Evolutionary conservation across 1,140 invertebrate species (phyloP), one percentile per base, ranked within the genome.

Genomic region (Cherax quadricarinatus): DNA sequence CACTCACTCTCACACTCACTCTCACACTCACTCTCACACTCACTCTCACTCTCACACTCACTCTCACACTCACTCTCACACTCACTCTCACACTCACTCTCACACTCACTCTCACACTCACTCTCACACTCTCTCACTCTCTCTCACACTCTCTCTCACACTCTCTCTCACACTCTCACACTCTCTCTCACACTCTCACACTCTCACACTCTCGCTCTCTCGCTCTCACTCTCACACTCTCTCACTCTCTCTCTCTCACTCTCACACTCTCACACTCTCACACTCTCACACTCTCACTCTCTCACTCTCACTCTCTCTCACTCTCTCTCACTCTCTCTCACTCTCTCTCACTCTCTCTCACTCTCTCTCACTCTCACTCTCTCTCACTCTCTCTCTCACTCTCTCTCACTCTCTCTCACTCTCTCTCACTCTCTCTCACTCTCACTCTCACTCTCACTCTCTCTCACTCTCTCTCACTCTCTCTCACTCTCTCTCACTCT

Each of bases 41-140:
- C 80, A 48, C 49, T 6, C 24, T 10, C 49, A 6, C 80, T 24
- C 80, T 24, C 80, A 10, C 80, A 10, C 80, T 10, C 49, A 81
- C 80, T 10, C 80, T 7, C 24, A 81, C 49, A 51, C 80, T 48
- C 49, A 6, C 80, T 48, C 49, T 48, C 80, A 48, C 49, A 48
- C 80, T 6, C 80, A 48, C 49, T 6, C 80, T 7, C 80, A 41
- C 49, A 41, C 80, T 6, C 80, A 18, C 80, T 6, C 80, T 10
- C 80, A 81, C 80, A 81, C 80, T 10, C 80, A 81, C 80, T 10
- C 80, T 10, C 80, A 81, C 80, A 51, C 80, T 10, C 80, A 51
- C 80, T 10, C 80, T 6, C 80, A 81, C 80, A 51, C 80, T 10
- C 80, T 10, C 80, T 6, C 80, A 81, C 80, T 6, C 80, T 10